phyloP scores from a whole-genome alignment of 2,113 vertebrate species.

The Trachemys scripta region DNA sequence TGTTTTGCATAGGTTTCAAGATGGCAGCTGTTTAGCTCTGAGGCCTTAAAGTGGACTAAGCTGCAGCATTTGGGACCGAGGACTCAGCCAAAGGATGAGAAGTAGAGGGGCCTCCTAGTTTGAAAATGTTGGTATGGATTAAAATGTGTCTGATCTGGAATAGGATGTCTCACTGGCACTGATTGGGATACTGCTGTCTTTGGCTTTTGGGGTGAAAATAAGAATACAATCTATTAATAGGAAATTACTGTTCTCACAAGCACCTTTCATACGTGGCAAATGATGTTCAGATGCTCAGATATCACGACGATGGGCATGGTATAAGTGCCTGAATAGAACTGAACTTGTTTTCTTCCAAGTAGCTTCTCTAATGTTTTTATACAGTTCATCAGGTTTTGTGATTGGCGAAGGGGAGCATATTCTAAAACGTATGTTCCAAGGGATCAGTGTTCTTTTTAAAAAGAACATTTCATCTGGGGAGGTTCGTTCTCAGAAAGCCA shows the following conservation, averaged over 20 bases:
- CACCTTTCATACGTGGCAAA: background rate
- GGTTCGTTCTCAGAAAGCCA: background rate
- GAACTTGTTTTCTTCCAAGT: background rate
- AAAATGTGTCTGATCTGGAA: background rate
- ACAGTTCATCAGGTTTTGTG: background rate
- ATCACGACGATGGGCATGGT: background rate
- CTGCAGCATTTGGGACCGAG: background rate
- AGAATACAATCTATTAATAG: background rate
- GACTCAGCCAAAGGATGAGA: background rate
- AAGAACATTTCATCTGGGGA: background rate
- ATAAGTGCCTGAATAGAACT: background rate
- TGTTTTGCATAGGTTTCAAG: background rate
- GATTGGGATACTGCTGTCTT: background rate
- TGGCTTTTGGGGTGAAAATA: background rate
- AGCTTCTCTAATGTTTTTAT: background rate
- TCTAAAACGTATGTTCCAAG: background rate
- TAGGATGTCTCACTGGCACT: too few species aligned
- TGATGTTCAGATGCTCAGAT: background rate
- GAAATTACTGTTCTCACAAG: background rate
- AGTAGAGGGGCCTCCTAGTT: background rate
- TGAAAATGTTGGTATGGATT: accelerated
- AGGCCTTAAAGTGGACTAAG: background rate
- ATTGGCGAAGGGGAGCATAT: background rate
- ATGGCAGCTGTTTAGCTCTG: background rate
- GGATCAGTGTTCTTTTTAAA: background rate